phyloP scores from a whole-genome alignment of 1,140 invertebrate species.

The Leguminivora glycinivorella region DNA sequence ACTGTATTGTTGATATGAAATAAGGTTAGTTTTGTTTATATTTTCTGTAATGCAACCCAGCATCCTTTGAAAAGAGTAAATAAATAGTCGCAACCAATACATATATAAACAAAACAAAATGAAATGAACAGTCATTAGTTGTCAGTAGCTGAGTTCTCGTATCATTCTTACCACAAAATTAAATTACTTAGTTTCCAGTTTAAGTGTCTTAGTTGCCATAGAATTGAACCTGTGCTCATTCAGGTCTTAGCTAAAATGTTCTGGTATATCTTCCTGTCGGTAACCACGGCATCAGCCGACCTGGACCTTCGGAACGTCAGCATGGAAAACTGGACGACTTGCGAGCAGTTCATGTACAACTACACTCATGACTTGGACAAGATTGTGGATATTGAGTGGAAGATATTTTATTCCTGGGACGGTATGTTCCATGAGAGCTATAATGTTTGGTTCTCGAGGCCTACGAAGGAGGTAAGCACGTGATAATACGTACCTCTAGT shows the following conservation, averaged over 20 bases:
- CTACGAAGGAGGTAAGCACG: conserved; percentile 20
- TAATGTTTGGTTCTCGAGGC: conserved; percentile 46
- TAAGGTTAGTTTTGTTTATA: background rate
- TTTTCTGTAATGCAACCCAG: background rate
- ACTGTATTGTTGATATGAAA: background rate
- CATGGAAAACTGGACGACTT: conserved; percentile 50
- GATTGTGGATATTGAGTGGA: conserved; percentile 55
- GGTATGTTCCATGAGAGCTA: conserved; percentile 37
- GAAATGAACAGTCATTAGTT: background rate
- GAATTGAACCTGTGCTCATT: background rate
- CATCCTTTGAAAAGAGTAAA: background rate
- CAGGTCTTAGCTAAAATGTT: background rate
- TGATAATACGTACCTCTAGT: too few species aligned
- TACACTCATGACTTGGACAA: conserved; percentile 40
- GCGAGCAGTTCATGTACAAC: conserved; percentile 50
- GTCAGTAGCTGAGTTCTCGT: background rate
- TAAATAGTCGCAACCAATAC: background rate
- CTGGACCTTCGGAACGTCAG: conserved; percentile 4
- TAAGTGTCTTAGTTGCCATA: too few species aligned
- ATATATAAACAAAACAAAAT: background rate
- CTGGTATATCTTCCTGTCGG: background rate
- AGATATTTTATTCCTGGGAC: conserved; percentile 58
- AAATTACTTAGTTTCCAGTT: too few species aligned
- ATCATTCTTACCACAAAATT: background rate
- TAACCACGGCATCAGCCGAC: background rate